Evolutionary conservation across 30 jellyfish, hydroid and myxozoan genomes (phyloP), one percentile per base, ranked within the genome.

Genomic region (Chrysaora quinquecirrha): DNA sequence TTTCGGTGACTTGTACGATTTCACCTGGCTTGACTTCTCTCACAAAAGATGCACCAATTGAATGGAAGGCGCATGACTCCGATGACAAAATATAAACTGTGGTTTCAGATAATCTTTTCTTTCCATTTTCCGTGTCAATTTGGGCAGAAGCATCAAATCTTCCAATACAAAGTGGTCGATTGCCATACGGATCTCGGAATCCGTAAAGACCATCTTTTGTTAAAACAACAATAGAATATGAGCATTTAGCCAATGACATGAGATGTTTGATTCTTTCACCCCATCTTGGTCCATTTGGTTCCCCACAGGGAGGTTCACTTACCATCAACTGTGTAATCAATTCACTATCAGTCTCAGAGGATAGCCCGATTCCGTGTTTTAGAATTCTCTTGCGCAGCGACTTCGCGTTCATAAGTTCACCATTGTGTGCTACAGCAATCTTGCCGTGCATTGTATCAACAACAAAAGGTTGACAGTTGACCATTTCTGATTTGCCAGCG

Each of bases 231-330:
- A 86, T 3, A 11, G 98, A 85, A 49, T 84, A 91, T 18, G 98
- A 80, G 34, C 98, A 91, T 27, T 86, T 82, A 1, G 95, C 87
- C 28, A 91, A 38, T 10, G 84, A 25, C 98, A 91, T 91, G 27
- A 91, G 79, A 35, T 91, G 87, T 31, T 62, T 73, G 49, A 91
- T 91, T 68, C 98, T 77, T 24, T 89, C 90, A 21, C 85, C 90
- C 98, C 98, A 91, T 19, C 72, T 62, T 21, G 87, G 95, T 14
- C 98, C 98, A 34, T 79, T 21, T 46, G 96, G 96, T 56, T 91
- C 98, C 2, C 98, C 98, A 64, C 90, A 60, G 19, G 98, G 98
- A 12, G 98, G 98, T 61, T 91, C 98, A 67, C 90, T 82, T 34
- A 91, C 98, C 94, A 91, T 74, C 29, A 91, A 54, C 62, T 91